Base-by-base conservation (phyloP, 2,797 vertebrate species). In the Lepidocolaptes lacrymiger region DNA sequence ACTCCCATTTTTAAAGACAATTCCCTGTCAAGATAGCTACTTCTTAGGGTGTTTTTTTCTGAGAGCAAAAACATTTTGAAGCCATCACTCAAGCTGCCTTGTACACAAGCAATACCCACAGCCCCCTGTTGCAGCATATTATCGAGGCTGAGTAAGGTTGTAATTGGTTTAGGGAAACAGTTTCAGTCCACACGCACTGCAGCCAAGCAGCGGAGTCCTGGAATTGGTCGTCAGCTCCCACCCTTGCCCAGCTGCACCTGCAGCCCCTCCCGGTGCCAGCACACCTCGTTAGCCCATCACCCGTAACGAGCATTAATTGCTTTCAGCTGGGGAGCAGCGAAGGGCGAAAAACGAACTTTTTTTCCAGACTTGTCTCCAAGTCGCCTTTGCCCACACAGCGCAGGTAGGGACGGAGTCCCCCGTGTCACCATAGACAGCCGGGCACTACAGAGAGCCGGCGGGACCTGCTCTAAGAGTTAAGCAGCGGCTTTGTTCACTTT, bases 401-500 rank as follows among this genome's bases (percentile, higher is more conserved):
- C 10, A 22, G 7, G 15, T 4, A 34, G 2, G 3, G 37, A 6
- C 3, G 3, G 15, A 54, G 16, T 4, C 34, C 34, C 51, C 46
- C 6, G 5, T 43, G 32, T 27, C 54, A 61, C 16, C 13, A 19
- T 4, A 4, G 28, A 6, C 37, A 49, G 30, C 28, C 28, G 19
- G 10, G 18, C 17, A 10, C 43, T 30, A 43, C 3, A 1, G 0
- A 2, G 59, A 55, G 26, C n/a, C 39, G 37, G 20, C 5, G 32
- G 21, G 9, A 3, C 20, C 49, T 0, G 1, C 28, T 13, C 39
- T 20, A 44, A 27, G 3, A 30, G 16, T 34, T 34, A 64, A 51
- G 10, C 3, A 34, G 13, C 34, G 24, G 0, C 26, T 51, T 5
- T 2, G 0, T 6, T 41, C 20, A 6, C 41, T n/a, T 55, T 8